Evolutionary conservation across 2,113 vertebrate species (phyloP).

Genomic region (Corythornis madagascariensis): DNA sequence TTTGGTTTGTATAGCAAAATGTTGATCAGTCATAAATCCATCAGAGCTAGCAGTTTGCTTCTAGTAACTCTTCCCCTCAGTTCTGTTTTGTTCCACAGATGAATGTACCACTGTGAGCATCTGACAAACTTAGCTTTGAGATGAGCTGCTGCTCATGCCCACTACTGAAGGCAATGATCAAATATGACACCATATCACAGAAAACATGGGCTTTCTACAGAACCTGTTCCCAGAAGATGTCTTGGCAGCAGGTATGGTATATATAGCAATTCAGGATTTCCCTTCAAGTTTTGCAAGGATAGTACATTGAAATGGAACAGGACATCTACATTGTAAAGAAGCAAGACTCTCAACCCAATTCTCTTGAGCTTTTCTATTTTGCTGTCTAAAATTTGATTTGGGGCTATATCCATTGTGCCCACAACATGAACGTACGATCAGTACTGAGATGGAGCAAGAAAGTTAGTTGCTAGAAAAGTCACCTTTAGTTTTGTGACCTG

Average conservation of each 20-base stretch:
- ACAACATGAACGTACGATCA: accelerated
- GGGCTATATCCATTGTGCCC: background rate
- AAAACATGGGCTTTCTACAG: background rate
- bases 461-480: background rate
- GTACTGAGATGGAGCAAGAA: accelerated
- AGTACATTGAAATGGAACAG: background rate
- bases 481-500: background rate
- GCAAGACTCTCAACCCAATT: background rate
- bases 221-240: accelerated
- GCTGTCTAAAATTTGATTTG: background rate
- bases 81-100: constrained; percentile 42
- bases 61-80: background rate
- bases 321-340: background rate
- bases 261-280: background rate
- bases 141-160: background rate
- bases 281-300: background rate
- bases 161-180: background rate
- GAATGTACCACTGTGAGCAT: constrained; percentile 16
- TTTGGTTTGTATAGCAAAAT: background rate
- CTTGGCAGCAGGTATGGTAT: background rate
- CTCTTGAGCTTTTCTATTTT: background rate
- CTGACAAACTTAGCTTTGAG: constrained; percentile 1
- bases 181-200: background rate
- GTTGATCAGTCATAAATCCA: background rate
- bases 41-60: background rate